Conservation (phyloP, 1,140 invertebrate species). For the Drosophila pruinosa region DNA sequence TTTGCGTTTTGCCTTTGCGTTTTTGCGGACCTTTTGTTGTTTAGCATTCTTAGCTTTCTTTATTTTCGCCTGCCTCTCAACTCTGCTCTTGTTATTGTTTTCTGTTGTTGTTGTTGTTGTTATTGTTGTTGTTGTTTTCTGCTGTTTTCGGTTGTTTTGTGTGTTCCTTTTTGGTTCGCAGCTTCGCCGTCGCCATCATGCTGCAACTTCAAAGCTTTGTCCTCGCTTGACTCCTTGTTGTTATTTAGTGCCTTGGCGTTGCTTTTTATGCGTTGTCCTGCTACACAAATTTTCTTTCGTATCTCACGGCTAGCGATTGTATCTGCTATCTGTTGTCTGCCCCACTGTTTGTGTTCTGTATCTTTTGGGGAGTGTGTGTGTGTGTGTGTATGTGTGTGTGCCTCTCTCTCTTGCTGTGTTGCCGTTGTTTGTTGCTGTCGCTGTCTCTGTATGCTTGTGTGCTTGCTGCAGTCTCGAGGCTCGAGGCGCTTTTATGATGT, state of each 20-base stretch:
- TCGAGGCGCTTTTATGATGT: conserved; percentile 69
- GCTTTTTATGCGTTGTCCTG: conserved; percentile 52
- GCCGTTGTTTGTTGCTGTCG: not conserved
- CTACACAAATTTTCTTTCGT: conserved; percentile 43
- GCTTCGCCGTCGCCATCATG: conserved; percentile 28
- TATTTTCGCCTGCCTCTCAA: not conserved
- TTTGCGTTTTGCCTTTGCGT: conserved; percentile 1
- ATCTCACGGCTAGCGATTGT: conserved; percentile 50
- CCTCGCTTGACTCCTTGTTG: conserved; percentile 42
- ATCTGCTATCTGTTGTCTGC: conserved; percentile 35
- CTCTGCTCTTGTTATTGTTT: not conserved
- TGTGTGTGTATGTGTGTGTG: conserved; percentile 15
- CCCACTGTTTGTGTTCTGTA: conserved; percentile 21
- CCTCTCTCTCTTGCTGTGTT: conserved; percentile 8
- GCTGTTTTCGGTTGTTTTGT: conserved; percentile 33
- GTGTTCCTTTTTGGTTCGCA: conserved; percentile 30
- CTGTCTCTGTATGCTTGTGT: too few relatives aligned
- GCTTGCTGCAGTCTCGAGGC: conserved; percentile 56
- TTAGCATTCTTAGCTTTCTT: conserved; percentile 48
- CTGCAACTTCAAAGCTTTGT: conserved; percentile 64
- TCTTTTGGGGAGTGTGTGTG: conserved; percentile 19
- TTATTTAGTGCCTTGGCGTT: conserved; percentile 51
- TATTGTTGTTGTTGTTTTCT: not conserved
- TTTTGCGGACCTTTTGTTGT: conserved; percentile 45
- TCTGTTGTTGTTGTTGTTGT: not conserved